phyloP scores from a whole-genome alignment of 2,113 vertebrate genomes.

The Taxidea taxus region DNA sequence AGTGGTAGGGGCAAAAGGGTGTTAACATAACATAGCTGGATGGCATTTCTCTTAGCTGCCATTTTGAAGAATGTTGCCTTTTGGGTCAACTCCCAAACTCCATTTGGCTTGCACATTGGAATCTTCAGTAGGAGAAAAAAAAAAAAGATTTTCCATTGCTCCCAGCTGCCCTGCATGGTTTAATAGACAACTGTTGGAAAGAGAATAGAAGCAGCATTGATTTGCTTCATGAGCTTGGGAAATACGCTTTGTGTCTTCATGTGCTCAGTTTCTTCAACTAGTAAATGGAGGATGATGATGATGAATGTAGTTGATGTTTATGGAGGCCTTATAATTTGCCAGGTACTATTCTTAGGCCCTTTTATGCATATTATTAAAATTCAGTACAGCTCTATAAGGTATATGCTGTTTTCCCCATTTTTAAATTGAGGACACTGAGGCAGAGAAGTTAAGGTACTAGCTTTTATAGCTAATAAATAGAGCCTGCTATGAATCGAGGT shows the following conservation, averaged over 20 bases:
- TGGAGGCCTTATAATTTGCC: background rate
- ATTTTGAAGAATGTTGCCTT: conserved; percentile 60
- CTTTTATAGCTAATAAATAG: conserved; percentile 26
- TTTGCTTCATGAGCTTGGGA: conserved; percentile 42
- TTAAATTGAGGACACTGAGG: conserved; percentile 27
- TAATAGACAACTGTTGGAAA: conserved; percentile 49
- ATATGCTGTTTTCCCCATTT: background rate
- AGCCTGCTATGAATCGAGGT: background rate
- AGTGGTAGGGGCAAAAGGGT: background rate
- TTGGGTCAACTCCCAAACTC: conserved; percentile 37
- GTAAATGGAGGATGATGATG: background rate
- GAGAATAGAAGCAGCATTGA: conserved; percentile 27
- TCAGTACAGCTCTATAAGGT: background rate
- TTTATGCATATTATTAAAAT: conserved; percentile 19
- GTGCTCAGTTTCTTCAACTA: background rate
- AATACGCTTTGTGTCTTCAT: background rate
- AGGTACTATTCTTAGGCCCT: conserved; percentile 14
- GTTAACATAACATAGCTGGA: conserved; percentile 40
- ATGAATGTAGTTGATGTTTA: conserved; percentile 38
- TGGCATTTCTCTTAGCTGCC: conserved; percentile 44
- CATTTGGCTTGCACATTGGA: conserved; percentile 57
- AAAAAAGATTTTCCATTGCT: conserved; percentile 46
- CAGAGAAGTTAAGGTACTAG: conserved; percentile 6
- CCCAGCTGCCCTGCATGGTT: background rate
- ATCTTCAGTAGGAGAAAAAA: conserved; percentile 55